Evolutionary conservation across 2,888 invertebrate genomes (phyloP), one percentile per base, ranked within the genome.

Genomic region (Cacoxenus indagator): DNA sequence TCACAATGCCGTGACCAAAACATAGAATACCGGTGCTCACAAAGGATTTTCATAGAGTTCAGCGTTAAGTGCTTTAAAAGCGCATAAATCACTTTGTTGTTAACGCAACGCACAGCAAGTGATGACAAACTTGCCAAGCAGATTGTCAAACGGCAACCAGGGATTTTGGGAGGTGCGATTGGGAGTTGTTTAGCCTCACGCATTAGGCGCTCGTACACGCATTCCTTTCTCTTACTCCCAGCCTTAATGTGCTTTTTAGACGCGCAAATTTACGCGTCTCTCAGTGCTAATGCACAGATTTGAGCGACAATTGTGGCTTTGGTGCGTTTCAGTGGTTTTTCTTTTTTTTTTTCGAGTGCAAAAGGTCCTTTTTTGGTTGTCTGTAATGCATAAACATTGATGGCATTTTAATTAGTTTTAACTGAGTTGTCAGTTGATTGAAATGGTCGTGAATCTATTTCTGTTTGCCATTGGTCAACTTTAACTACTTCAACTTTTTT

Each of bases 41-140:
- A 55, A 55, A 22, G 78, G 73, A 77, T 82, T 82, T 67, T 83
- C 82, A 81, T 83, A 77, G 81, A 83, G 81, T 83, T 72, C 67
- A 70, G 77, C 76, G 82, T 78, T 82, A 84, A 84, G 84, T 82
- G 82, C 84, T 82, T 82, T 82, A 82, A 84, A 84, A 82, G 82
- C 82, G 83, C 81, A 82, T 82, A 82, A 82, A 82, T 84, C 84
- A 84, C 81, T 83, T 76, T 75, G 75, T 82, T 80, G 77, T 75
- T 77, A 69, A 65, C 64, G 54, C 29, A 67, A 65, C 54, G 48
- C 54, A 31, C 24, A 37, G 67, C 65, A 70, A 68, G 68, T 68
- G 72, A 57, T 83, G 80, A 83, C 82, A 82, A 83, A 74, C 73
- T 76, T 74, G 73, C 76, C 73, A 76, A 71, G 75, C 69, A 70